Conservation (phyloP, 2,888 invertebrate genomes). For the Thera britannica region DNA sequence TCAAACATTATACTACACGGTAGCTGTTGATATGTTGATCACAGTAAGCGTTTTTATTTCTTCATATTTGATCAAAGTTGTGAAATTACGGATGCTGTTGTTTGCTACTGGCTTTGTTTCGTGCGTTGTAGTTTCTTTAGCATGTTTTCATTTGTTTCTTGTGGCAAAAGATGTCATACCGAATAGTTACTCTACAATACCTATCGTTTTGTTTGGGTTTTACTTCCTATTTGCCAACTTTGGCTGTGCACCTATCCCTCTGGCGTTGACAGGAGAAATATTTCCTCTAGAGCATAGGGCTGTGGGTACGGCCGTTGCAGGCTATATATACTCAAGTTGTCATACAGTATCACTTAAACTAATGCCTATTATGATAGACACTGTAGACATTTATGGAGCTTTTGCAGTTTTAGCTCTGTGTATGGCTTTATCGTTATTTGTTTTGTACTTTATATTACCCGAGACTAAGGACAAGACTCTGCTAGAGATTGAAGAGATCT, state of each 20-base stretch:
- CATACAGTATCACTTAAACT: background rate
- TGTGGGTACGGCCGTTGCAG: background rate
- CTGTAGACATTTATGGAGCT: background rate
- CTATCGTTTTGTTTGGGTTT: background rate
- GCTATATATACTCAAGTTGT: background rate
- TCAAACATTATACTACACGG: background rate
- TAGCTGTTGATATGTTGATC: background rate
- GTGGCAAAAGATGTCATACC: background rate
- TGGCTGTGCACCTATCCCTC: background rate
- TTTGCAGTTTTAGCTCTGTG: conserved; percentile 3
- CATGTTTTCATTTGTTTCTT: background rate
- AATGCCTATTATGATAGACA: background rate
- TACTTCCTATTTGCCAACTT: background rate
- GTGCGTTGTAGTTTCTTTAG: background rate
- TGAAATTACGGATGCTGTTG: background rate
- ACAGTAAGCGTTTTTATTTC: background rate
- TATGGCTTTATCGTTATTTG: background rate
- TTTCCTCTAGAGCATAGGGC: background rate
- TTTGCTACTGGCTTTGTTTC: background rate
- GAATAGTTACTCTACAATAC: background rate
- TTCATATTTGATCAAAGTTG: background rate
- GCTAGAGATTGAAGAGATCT: conserved; percentile 2
- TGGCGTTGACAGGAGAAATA: background rate
- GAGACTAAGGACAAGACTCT: conserved; percentile 3
- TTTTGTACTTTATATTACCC: conserved; percentile 1